phyloP scores from a whole-genome alignment of 1,140 invertebrate genomes.

The Drosophila teissieri region DNA sequence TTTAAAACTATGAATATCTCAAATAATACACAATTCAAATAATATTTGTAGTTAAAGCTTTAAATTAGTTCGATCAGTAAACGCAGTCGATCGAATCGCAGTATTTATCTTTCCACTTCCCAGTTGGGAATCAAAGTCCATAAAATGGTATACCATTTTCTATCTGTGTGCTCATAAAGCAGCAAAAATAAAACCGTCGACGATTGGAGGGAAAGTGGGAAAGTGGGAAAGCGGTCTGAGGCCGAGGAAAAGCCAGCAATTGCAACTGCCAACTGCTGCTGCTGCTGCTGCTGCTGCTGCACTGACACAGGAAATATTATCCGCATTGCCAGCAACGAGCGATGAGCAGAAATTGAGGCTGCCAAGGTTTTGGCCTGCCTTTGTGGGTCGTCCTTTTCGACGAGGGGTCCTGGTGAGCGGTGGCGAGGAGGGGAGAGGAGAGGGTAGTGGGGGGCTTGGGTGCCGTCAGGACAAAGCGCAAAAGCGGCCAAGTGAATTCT shows the following conservation, averaged over 20 bases:
- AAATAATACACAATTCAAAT: no score
- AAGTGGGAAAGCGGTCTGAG: slow-evolving; percentile 25
- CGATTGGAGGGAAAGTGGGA: slow-evolving; percentile 59
- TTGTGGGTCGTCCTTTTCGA: slow-evolving; percentile 27
- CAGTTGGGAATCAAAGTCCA: not conserved
- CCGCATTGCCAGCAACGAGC: slow-evolving; percentile 66
- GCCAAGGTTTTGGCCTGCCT: slow-evolving; percentile 35
- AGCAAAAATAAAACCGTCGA: slow-evolving; percentile 80
- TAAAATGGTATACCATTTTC: not conserved
- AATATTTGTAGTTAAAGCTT: no score
- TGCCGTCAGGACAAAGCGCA: slow-evolving; percentile 66
- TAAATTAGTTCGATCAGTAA: not conserved
- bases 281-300: slow-evolving; percentile 74
- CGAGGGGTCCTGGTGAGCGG: not conserved
- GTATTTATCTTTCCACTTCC: not conserved
- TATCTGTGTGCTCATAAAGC: slow-evolving; percentile 61
- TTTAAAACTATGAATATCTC: no score
- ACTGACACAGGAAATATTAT: slow-evolving; percentile 82
- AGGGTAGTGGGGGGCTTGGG: not conserved
- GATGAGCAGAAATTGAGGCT: slow-evolving; percentile 53
- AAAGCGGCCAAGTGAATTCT: slow-evolving; percentile 82
- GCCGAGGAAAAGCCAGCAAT: slow-evolving; percentile 35
- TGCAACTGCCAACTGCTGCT: slow-evolving; percentile 77
- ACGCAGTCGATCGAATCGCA: not conserved
- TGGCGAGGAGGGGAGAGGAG: not conserved